Percentiles rank a stretch among this genome's conserved stretches.
phyloP scores from a whole-genome alignment of 2,113 vertebrate species.

The Chaetops frenatus region DNA sequence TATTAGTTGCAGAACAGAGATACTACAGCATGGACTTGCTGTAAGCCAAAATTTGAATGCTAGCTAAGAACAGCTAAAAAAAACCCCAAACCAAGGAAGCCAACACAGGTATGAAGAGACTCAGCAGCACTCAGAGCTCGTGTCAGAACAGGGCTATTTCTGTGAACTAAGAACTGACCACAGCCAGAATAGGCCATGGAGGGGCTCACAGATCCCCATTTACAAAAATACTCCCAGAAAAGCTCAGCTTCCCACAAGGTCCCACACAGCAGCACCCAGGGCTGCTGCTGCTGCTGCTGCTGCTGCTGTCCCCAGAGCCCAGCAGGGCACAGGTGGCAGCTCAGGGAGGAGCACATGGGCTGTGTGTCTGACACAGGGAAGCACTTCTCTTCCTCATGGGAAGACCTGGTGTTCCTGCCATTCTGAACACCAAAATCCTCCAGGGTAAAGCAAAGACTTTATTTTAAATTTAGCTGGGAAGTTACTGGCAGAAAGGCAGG shows the following conservation, averaged over 20 bases:
- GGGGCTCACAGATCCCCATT: neutral
- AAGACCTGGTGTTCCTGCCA: neutral
- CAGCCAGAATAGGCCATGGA: neutral
- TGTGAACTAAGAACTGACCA: neutral
- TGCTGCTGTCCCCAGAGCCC: neutral
- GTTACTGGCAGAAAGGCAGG: neutral
- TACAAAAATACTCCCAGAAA: neutral
- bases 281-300: neutral
- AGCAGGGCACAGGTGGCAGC: neutral
- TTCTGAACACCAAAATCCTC: neutral
- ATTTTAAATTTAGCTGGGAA: neutral
- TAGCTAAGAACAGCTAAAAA: neutral
- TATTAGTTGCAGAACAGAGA: neutral
- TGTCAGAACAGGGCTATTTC: neutral
- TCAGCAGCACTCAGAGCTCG: neutral
- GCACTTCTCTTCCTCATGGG: neutral
- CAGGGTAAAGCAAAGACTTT: neutral
- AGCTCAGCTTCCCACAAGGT: neutral
- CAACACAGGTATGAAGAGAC: neutral
- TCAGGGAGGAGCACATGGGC: neutral
- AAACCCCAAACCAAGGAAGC: neutral
- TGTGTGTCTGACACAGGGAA: neutral
- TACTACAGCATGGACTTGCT: neutral
- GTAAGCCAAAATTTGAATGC: neutral
- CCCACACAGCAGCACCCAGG: fast-evolving